These are phyloP conservation scores for Hyalella azteca DNA, from an alignment of 2,888 invertebrate species.

Conservation along the genomic window DNA sequence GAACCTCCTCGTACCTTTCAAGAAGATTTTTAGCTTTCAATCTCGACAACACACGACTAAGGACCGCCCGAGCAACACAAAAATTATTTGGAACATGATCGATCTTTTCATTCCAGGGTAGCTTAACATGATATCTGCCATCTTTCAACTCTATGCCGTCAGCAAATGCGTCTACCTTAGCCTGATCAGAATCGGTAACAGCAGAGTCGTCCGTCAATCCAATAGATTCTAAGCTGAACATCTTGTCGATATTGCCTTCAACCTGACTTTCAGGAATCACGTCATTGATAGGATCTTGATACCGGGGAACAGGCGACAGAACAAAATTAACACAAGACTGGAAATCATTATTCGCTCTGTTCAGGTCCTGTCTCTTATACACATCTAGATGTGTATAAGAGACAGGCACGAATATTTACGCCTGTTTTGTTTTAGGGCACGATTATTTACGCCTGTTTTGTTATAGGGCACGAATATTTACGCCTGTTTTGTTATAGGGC, in stretches of 20 bases:
- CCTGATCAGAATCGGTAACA: neutral
- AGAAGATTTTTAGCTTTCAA: neutral
- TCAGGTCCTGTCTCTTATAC: too few species aligned
- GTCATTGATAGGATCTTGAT: neutral
- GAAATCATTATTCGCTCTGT: too few species aligned
- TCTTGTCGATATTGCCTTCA: neutral
- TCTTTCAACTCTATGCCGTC: neutral
- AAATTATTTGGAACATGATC: neutral
- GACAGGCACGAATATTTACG: too few species aligned
- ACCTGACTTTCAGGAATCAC: neutral
- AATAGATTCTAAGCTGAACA: neutral
- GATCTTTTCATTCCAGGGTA: neutral
- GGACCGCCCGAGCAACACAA: neutral
- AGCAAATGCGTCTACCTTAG: neutral
- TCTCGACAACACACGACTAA: neutral
- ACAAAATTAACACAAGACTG: neutral
- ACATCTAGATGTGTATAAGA: too few species aligned
- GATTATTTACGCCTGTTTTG: too few species aligned
- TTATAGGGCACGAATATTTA: too few species aligned
- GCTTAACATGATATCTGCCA: neutral
- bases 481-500: too few species aligned
- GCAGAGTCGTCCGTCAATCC: neutral
- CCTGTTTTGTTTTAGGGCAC: too few species aligned
- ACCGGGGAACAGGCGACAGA: neutral
- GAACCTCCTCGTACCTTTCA: neutral